Evolutionary conservation across 2,797 vertebrate genomes (phyloP).

Genomic region (Ctenopoma kingsleyae): DNA sequence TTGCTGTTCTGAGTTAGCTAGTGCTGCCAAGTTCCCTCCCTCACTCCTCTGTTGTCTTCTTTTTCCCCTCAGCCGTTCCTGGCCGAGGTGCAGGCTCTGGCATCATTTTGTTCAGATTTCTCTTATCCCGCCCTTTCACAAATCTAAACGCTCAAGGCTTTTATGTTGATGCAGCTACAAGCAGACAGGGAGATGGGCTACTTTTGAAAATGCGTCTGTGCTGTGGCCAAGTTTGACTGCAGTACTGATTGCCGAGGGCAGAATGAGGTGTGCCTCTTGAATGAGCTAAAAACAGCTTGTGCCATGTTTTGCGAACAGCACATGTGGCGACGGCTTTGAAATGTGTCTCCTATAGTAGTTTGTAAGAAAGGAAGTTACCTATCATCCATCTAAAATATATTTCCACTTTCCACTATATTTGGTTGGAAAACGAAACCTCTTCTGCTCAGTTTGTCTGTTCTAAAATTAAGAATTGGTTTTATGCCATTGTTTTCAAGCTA

Average conservation of each 20-base stretch:
- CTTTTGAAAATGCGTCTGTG: conserved; percentile 68
- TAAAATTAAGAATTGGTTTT: conserved; percentile 20
- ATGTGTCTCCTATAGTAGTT: conserved; percentile 3
- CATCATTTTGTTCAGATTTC: conserved; percentile 74
- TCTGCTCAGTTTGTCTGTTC: not conserved
- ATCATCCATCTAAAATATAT: not conserved
- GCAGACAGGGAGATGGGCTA: conserved; percentile 70
- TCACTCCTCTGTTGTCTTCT: conserved; percentile 62
- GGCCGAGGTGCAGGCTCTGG: conserved; percentile 60
- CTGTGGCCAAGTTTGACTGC: conserved; percentile 68
- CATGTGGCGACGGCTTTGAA: conserved; percentile 14
- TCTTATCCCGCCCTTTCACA: conserved; percentile 72
- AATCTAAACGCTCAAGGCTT: conserved; percentile 66
- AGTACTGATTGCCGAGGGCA: conserved; percentile 56
- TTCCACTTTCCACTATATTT: not conserved
- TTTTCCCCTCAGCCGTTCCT: conserved; percentile 62
- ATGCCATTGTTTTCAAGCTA: conserved; percentile 14
- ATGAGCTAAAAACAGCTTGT: conserved; percentile 56
- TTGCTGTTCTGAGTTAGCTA: conserved; percentile 57
- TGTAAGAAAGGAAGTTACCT: not conserved
- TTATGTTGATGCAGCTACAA: conserved; percentile 74
- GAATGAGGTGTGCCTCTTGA: conserved; percentile 61
- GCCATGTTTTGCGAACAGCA: conserved; percentile 15
- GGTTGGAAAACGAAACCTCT: conserved; percentile 1
- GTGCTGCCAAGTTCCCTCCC: conserved; percentile 75